A percentile compares a stretch with the other conserved stretches of the same genome.
Evolutionary conservation across 2,797 vertebrate genomes (phyloP).

Genomic region (Oceanodroma leucorhoa): DNA sequence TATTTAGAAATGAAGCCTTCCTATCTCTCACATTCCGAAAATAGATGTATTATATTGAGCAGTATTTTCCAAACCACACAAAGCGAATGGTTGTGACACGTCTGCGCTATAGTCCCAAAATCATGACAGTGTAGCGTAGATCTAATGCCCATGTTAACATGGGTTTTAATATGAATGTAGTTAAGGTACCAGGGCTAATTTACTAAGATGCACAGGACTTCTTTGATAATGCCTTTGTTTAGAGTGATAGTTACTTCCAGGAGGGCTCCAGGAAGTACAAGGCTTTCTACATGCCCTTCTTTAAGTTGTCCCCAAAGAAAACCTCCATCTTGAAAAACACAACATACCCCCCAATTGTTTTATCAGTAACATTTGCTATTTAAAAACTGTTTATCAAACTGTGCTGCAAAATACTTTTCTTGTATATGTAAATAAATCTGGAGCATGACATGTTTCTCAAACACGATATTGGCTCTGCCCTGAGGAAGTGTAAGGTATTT

Average conservation of each 20-base stretch:
- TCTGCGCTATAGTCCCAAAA: background rate
- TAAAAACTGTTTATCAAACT: background rate
- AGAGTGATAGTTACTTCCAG: background rate
- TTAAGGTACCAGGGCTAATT: background rate
- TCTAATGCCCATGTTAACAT: background rate
- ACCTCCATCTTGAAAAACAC: background rate
- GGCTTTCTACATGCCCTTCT: background rate
- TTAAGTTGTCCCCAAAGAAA: background rate
- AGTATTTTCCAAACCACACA: background rate
- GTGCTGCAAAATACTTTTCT: background rate
- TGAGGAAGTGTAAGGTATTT: background rate
- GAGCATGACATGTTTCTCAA: background rate
- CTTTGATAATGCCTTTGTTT: background rate
- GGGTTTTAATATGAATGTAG: background rate
- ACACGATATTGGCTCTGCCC: background rate
- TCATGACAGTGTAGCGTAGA: fast-evolving
- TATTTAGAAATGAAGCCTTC: background rate
- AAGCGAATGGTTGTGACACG: fast-evolving
- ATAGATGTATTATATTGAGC: background rate
- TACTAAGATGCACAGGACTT: background rate
- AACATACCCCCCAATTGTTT: background rate
- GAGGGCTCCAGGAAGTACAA: background rate
- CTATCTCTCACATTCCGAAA: background rate
- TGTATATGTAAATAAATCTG: constrained; percentile 3
- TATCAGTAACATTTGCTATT: background rate